phyloP scores from a whole-genome alignment of 2,888 invertebrate species.

The Leistus spinibarbis region DNA sequence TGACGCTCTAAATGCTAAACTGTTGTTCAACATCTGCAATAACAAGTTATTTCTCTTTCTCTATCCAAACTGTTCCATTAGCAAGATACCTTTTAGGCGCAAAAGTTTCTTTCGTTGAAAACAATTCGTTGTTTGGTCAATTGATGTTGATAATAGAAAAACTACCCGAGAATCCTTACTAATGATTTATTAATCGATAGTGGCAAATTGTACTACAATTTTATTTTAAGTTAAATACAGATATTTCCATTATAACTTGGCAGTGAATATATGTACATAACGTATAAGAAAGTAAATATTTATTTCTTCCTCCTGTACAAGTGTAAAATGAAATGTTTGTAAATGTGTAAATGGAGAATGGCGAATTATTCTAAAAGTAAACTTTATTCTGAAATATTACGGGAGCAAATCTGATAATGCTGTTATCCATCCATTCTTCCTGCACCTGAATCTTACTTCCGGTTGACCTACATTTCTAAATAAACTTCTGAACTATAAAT shows the following conservation, averaged over 20 bases:
- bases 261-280: too few species aligned
- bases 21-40: not conserved
- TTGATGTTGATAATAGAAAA: not conserved
- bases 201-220: too few species aligned
- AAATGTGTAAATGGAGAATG: not conserved
- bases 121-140: not conserved
- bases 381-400: slow-evolving; percentile 18
- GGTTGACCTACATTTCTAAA: slow-evolving; percentile 35
- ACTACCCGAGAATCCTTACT: too few species aligned
- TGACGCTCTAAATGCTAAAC: not conserved
- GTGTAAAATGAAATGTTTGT: not conserved
- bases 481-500: slow-evolving; percentile 13
- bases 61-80: not conserved
- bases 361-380: not conserved
- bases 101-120: not conserved
- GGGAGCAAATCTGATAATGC: slow-evolving; percentile 35
- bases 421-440: slow-evolving; percentile 29
- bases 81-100: not conserved
- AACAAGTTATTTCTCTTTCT: not conserved
- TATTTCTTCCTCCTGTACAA: too few species aligned
- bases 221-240: too few species aligned
- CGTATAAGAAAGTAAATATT: too few species aligned
- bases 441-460: slow-evolving; percentile 34
- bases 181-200: too few species aligned
- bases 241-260: too few species aligned